Evolutionary conservation across 2,113 vertebrate genomes (phyloP).

Genomic region (Phaetusa simplex): DNA sequence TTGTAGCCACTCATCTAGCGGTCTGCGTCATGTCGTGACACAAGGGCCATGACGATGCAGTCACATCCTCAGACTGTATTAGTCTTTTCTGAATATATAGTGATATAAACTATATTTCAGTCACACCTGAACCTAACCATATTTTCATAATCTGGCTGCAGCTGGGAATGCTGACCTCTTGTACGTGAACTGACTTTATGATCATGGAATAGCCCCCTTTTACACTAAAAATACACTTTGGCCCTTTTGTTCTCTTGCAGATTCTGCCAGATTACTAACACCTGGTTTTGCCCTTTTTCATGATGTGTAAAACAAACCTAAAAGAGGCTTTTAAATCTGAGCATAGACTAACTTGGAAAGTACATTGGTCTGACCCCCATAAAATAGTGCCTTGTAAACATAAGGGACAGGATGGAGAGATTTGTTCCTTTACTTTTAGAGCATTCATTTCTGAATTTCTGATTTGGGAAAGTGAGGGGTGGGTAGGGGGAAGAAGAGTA

Average conservation of each 20-base stretch:
- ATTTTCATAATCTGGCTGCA: not conserved
- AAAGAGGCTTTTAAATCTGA: not conserved
- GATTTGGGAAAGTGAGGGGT: not conserved
- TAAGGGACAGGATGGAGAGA: not conserved
- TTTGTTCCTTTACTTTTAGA: not conserved
- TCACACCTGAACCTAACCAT: not conserved
- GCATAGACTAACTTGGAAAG: not conserved
- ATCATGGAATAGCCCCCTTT: not conserved
- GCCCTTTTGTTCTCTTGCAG: not conserved
- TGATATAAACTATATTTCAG: not conserved
- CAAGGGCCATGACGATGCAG: not conserved
- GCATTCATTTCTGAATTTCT: not conserved
- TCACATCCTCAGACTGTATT: not conserved
- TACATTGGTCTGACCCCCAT: not conserved
- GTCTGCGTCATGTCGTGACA: not conserved
- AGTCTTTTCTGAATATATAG: not conserved
- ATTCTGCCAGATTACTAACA: not conserved
- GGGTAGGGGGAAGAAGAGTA: too few species aligned
- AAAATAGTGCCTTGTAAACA: not conserved
- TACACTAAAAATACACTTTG: not conserved
- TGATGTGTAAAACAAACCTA: not conserved
- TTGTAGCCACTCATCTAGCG: not conserved
- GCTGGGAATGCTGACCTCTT: not conserved
- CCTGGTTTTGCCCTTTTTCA: not conserved
- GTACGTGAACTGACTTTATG: not conserved